Base-by-base conservation (phyloP, 2,797 vertebrate genomes). In the Adrianichthys oophorus region DNA sequence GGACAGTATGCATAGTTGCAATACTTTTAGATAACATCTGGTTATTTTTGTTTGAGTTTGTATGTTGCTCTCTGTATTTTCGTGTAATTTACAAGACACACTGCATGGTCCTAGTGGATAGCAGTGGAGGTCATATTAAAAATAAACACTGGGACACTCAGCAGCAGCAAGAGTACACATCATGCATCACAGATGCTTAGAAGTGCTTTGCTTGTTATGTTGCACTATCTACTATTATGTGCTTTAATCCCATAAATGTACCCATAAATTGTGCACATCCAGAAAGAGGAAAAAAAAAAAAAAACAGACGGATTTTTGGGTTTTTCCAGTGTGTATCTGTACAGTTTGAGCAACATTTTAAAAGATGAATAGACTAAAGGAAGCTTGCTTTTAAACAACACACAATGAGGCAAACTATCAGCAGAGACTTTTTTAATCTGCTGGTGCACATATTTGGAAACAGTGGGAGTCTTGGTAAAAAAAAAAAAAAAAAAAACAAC, bases 41-140 rank as follows among this genome's bases (percentile, higher is more conserved):
- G 2, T 37, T 3, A 13, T 37, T 37, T 37, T 37, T 1, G 2
- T 19, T 21, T 32, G 2, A 32, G 32, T 32, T 32, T 32, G 32
- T 32, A 10, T 32, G 10, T 32, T 32, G 2, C 32, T 4, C 0
- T 6, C 5, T 37, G 32, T 10, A 12, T 37, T 37, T 45, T 29
- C 7, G 26, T 6, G 26, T 57, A 48, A 40, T 40, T 13, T 29
- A 23, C 48, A 29, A n/a, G 15, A 41, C 44, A 19, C 41, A 17
- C 37, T 26, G 26, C 29, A 16, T 6, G 21, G 47, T 41, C 52
- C 24, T 45, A 49, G 24, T 49, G 21, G 44, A 61, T 56, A 56
- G 17, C 50, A 41, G 23, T 54, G 15, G 40, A 53, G 19, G n/a
- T 59, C 17, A 54, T 41, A 60, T 62, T 48, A 48, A 52, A 62